Percentiles rank a stretch among this genome's conserved stretches.
These are phyloP conservation scores for Ammodytes marinus DNA, from an alignment of 2,113 vertebrate species.

Conservation along the genomic window DNA sequence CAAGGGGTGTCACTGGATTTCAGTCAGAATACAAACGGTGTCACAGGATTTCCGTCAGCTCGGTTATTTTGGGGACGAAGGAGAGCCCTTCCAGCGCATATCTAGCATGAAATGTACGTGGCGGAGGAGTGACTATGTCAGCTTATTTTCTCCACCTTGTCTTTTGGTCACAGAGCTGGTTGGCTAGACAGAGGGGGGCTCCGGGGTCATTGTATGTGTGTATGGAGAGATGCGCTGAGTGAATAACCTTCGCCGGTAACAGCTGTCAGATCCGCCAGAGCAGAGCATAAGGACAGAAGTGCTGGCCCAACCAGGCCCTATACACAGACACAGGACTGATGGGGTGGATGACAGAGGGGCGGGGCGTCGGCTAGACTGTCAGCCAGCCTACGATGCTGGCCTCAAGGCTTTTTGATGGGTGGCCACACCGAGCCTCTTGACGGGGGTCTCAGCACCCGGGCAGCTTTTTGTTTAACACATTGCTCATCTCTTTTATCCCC, in stretches of 20 bases:
- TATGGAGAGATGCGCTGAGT: constrained; percentile 70
- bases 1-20: constrained; percentile 64
- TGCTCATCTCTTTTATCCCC: constrained; percentile 82
- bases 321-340: constrained; percentile 56
- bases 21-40: constrained; percentile 54
- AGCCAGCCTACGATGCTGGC: constrained; percentile 41
- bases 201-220: constrained; percentile 75
- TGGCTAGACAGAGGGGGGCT: constrained; percentile 68
- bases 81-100: constrained; percentile 58
- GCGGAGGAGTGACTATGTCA: constrained; percentile 78
- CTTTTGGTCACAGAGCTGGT: constrained; percentile 65
- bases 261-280: constrained; percentile 80
- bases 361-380: constrained; percentile 39
- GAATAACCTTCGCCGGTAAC: constrained; percentile 77
- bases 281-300: constrained; percentile 69
- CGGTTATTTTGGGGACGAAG: constrained; percentile 65
- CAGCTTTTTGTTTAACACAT: constrained; percentile 79
- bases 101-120: constrained; percentile 81
- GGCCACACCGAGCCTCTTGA: constrained; percentile 81
- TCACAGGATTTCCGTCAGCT: constrained; percentile 63
- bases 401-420: constrained; percentile 83
- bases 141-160: constrained; percentile 80
- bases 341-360: constrained; percentile 47
- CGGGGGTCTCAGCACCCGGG: constrained; percentile 79
- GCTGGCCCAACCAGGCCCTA: constrained; percentile 58